A percentile compares a stretch with the other conserved stretches of the same genome.
Evolutionary conservation across 2,113 vertebrate genomes (phyloP).

Genomic region (Colius striatus): DNA sequence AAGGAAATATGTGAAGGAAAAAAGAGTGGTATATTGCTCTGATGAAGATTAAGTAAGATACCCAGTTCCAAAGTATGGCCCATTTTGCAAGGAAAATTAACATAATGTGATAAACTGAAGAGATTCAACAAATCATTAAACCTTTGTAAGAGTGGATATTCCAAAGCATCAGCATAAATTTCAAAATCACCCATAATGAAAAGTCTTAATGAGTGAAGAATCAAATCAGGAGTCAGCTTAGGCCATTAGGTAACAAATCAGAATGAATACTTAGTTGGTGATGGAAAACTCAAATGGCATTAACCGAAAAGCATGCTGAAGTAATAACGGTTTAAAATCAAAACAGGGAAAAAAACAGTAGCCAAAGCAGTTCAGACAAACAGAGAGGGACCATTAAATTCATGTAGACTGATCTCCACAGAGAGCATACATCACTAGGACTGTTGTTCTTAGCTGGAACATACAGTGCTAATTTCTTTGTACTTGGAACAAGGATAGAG

Average conservation of each 20-base stretch:
- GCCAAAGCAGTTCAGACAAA: slow-evolving; percentile 26
- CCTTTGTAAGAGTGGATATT: neutral
- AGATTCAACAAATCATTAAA: slow-evolving; percentile 50
- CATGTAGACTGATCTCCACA: slow-evolving; percentile 2
- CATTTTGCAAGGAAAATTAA: slow-evolving; percentile 26
- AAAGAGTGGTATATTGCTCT: neutral
- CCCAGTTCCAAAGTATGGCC: neutral
- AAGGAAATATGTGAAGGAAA: neutral
- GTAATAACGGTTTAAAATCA: slow-evolving; percentile 31
- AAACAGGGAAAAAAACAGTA: slow-evolving; percentile 21
- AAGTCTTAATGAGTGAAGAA: slow-evolving; percentile 19
- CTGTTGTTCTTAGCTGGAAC: slow-evolving; percentile 26
- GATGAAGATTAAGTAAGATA: slow-evolving; percentile 52
- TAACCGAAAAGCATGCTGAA: neutral
- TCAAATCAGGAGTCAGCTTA: slow-evolving; percentile 12
- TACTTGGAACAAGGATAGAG: neutral
- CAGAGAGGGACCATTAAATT: slow-evolving; percentile 3
- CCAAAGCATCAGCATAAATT: slow-evolving; percentile 22
- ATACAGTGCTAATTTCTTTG: slow-evolving; percentile 44
- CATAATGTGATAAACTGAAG: slow-evolving; percentile 34
- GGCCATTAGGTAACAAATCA: slow-evolving; percentile 3
- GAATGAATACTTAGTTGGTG: neutral
- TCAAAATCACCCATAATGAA: slow-evolving; percentile 26
- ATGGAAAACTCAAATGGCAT: neutral
- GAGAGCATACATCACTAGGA: slow-evolving; percentile 8